Percentiles rank a stretch among this genome's conserved stretches.
phyloP scores from a whole-genome alignment of 2,797 vertebrate genomes.

The Lepidocolaptes lacrymiger region DNA sequence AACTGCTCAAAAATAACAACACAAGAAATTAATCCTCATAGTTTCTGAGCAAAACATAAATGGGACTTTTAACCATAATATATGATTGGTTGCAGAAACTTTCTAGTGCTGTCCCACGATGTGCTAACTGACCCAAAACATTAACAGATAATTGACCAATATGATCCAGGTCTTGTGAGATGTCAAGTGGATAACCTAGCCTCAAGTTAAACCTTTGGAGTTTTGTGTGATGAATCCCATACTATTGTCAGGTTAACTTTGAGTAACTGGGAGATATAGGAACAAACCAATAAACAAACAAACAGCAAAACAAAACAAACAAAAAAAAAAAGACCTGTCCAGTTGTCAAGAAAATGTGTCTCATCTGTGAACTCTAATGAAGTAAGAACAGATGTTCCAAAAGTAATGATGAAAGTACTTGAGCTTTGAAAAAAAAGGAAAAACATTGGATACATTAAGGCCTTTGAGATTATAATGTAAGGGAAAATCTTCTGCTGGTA shows the following conservation, averaged over 20 bases:
- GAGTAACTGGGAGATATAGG: neutral
- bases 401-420: constrained; percentile 36
- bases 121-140: neutral
- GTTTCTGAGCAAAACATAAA: neutral
- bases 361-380: constrained; percentile 9
- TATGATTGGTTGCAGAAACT: neutral
- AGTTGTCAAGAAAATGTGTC: constrained; percentile 1
- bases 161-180: neutral
- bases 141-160: neutral
- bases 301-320: neutral
- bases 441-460: neutral
- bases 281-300: neutral
- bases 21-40: neutral
- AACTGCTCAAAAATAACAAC: neutral
- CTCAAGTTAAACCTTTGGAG: neutral
- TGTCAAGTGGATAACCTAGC: neutral
- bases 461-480: constrained; percentile 16
- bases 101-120: neutral
- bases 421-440: neutral
- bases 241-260: neutral
- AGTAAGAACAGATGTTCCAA: neutral
- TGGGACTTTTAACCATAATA: neutral
- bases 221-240: neutral
- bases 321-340: neutral
- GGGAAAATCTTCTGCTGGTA: neutral